A percentile compares a stretch with the other conserved stretches of the same genome.
Conservation (phyloP, 53 echinoderm and acorn worm species). For the Antedon mediterranea region DNA sequence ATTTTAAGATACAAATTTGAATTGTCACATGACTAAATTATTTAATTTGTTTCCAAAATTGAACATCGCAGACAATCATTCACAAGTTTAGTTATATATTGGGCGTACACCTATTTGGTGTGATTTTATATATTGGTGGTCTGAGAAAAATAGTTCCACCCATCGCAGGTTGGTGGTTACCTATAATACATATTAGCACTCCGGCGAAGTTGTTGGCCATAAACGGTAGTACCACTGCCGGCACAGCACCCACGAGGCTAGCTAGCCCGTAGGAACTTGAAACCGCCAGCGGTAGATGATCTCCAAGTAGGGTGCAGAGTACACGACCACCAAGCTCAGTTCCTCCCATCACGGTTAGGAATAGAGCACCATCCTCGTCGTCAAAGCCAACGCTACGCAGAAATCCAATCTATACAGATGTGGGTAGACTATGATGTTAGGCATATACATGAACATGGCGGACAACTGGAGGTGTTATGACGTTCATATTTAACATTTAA, state of each 20-base stretch:
- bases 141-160: neutral
- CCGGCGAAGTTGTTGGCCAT: neutral
- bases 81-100: neutral
- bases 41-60: neutral
- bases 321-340: neutral
- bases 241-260: neutral
- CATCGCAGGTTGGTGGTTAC: neutral
- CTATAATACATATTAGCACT: neutral
- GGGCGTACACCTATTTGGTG: neutral
- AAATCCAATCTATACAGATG: neutral
- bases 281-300: neutral
- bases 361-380: neutral
- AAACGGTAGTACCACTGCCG: neutral
- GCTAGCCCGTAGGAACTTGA: neutral
- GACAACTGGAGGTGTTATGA: neutral
- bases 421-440: neutral
- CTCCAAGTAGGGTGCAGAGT: neutral
- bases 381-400: neutral
- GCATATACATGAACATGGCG: neutral
- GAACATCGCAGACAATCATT: neutral
- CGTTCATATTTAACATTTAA: too few species aligned
- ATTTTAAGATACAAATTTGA: neutral
- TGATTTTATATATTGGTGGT: neutral
- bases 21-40: neutral
- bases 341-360: neutral